These are phyloP conservation scores for Popillia japonica DNA, from an alignment of 1,140 invertebrate species.

Conservation along the genomic window DNA sequence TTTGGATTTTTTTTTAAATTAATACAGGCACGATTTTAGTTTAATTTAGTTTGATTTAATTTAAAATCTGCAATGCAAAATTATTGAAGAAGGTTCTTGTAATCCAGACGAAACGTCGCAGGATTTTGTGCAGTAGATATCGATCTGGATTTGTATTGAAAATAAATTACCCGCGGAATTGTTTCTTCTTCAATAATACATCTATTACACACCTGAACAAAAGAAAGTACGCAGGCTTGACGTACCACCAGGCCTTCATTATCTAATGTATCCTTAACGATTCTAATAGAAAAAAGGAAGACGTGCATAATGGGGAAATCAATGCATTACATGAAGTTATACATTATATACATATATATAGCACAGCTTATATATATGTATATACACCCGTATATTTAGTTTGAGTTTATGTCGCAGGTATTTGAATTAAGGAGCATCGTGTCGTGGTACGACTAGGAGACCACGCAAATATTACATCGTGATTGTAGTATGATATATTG, in stretches of 20 bases:
- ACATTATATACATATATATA: background rate
- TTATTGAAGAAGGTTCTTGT: too few relatives aligned
- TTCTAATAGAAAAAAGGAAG: slow-evolving; percentile 14
- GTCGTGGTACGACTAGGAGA: slow-evolving; percentile 56
- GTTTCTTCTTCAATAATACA: too few relatives aligned
- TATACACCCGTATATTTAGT: slow-evolving; percentile 46
- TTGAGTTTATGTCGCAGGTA: slow-evolving; percentile 54
- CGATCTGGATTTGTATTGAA: too few relatives aligned
- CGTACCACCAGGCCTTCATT: background rate
- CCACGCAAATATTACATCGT: slow-evolving; percentile 59
- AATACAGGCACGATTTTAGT: too few relatives aligned
- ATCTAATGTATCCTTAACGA: slow-evolving; percentile 9
- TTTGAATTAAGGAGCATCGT: slow-evolving; percentile 51
- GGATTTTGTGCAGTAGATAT: too few relatives aligned
- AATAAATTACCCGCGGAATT: too few relatives aligned
- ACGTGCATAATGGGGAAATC: slow-evolving; percentile 43
- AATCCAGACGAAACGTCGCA: too few relatives aligned
- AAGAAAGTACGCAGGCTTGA: too few relatives aligned
- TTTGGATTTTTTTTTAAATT: too few relatives aligned
- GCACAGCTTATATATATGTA: background rate
- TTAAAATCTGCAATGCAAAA: too few relatives aligned
- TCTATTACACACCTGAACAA: too few relatives aligned
- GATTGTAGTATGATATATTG: slow-evolving; percentile 57
- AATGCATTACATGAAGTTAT: slow-evolving; percentile 40
- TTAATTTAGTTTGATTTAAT: too few relatives aligned